Evolutionary conservation across 2,113 vertebrate genomes (phyloP).

Genomic region (Helogale parvula): DNA sequence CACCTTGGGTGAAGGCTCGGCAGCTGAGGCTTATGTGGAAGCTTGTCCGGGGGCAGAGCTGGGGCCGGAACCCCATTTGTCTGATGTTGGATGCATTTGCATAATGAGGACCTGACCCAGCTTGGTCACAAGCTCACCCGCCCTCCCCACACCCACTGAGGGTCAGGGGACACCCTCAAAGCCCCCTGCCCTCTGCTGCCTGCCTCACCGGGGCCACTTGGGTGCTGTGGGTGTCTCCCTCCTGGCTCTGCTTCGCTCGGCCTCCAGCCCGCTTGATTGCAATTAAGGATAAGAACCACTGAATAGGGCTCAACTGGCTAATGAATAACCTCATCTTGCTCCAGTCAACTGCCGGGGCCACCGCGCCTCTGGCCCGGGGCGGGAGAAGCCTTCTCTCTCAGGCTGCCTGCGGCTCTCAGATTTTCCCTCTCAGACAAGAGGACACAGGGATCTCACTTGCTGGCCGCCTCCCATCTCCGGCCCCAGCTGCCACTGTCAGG

Average conservation of each 20-base stretch:
- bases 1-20: background rate
- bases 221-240: background rate
- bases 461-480: background rate
- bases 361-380: fast-evolving
- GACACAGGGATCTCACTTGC: background rate
- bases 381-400: background rate
- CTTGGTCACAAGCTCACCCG: background rate
- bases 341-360: background rate
- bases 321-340: background rate
- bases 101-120: fast-evolving
- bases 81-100: background rate
- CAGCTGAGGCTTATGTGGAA: background rate
- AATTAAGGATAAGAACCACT: background rate
- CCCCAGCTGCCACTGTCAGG: background rate
- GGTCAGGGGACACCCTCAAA: background rate
- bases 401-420: background rate
- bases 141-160: fast-evolving
- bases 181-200: background rate
- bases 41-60: background rate
- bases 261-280: background rate
- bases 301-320: background rate
- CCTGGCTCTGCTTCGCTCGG: background rate
- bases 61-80: background rate
- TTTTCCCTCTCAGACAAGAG: background rate
- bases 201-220: fast-evolving